phyloP scores from a whole-genome alignment of 2,797 vertebrate genomes.

The Premnoplex brunnescens region DNA sequence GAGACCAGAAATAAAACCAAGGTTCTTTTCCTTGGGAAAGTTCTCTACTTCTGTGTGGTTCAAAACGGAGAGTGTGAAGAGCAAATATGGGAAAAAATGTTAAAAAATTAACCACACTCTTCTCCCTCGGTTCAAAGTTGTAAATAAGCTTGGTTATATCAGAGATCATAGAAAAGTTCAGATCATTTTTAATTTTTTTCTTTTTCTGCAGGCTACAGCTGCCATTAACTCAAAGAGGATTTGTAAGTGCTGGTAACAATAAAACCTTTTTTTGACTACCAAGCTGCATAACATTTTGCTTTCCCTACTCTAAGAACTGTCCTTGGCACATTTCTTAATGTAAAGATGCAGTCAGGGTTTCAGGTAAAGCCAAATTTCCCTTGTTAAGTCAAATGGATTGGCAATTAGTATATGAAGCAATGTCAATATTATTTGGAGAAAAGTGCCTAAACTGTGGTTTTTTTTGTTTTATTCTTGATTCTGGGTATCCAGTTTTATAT shows the following conservation, averaged over 20 bases:
- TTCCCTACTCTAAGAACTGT: neutral
- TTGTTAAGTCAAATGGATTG: neutral
- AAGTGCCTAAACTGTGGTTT: neutral
- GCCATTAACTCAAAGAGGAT: neutral
- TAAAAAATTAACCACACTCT: neutral
- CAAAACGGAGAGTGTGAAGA: neutral
- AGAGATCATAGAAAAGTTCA: neutral
- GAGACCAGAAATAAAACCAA: conserved; percentile 35
- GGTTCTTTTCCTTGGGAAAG: neutral
- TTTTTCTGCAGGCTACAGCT: neutral
- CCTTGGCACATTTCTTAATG: neutral
- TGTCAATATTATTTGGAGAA: neutral
- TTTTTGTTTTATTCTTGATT: neutral
- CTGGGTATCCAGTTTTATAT: neutral
- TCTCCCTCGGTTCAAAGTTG: neutral
- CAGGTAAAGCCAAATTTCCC: neutral
- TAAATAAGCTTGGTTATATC: neutral
- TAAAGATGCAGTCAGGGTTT: neutral
- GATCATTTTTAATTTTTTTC: fast-evolving
- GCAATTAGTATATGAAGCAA: neutral
- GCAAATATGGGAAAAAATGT: neutral
- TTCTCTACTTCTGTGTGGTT: neutral
- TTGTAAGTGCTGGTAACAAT: neutral
- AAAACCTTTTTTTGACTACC: neutral
- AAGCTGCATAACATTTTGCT: neutral